Base-by-base conservation (phyloP, 2,797 vertebrate species). In the Myripristis murdjan region DNA sequence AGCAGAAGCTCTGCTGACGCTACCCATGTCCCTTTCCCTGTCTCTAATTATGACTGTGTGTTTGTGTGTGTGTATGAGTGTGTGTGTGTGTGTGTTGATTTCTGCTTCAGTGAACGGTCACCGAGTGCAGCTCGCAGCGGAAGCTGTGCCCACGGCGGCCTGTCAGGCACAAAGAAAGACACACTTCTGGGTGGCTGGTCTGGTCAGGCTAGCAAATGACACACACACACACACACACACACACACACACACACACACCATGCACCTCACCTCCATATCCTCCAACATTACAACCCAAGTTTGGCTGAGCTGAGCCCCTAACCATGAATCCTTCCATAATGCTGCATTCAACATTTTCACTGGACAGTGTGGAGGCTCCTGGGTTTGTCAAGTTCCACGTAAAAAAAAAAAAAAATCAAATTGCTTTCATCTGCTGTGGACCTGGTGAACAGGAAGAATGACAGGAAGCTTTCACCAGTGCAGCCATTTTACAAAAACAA, bases 81-180 rank as follows among this genome's bases (percentile, higher is more conserved):
- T 60, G 61, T 72, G 75, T 79, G 67, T 73, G 33, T 88, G 75
- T 81, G 65, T 86, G 84, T 80, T 77, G 83, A 84, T 84, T 87
- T 87, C 83, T 87, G 83, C 87, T 81, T 71, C 75, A 90, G 41
- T 79, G 79, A 80, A 82, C 73, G 65, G 84, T 83, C 82, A 73
- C 73, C 60, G 62, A 86, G 85, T 81, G 75, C 81, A 73, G 85
- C 69, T 82, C 81, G 73, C 82, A 88, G 87, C 63, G 61, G 85
- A 87, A 82, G 83, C 80, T 87, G 89, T 70, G 73, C 83, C 90
- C 87, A 81, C 20, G 63, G 68, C 48, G 52, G 62, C 81, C 73
- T 83, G 85, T 90, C 87, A 86, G 68, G 75, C 64, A 83, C 84
- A 89, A 84, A 89, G 85, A 84, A 78, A 86, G 77, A 82, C 75